Conservation (phyloP, 2,113 vertebrate genomes). For the Haliaeetus leucogaster region DNA sequence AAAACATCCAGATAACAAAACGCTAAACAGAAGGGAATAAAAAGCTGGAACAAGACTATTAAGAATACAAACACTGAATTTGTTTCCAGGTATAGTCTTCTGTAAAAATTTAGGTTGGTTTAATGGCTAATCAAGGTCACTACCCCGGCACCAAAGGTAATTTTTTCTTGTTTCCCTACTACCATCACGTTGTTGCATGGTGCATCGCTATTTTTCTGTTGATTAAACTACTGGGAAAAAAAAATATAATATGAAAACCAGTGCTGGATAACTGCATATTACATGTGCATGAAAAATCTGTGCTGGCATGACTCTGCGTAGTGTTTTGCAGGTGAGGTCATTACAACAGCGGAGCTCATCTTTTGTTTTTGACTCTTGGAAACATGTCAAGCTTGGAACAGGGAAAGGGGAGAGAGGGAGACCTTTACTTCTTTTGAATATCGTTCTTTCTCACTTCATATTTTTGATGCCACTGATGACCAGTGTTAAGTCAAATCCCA, state of each 20-base stretch:
- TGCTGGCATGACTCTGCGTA: not conserved
- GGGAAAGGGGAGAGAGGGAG: not conserved
- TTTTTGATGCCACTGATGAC: not conserved
- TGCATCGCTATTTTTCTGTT: not conserved
- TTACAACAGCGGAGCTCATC: not conserved
- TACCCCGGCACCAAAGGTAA: not conserved
- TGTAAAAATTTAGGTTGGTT: not conserved
- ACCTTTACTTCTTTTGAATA: not conserved
- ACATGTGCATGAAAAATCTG: not conserved
- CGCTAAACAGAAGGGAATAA: not conserved
- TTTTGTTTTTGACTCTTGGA: not conserved
- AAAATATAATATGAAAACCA: not conserved
- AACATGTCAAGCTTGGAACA: not conserved
- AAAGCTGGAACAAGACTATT: not conserved
- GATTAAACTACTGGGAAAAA: not conserved
- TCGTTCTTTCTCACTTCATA: not conserved
- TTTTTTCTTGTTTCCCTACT: not conserved
- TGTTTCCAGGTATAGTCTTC: not conserved
- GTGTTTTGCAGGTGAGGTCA: conserved; percentile 21
- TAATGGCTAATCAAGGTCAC: not conserved
- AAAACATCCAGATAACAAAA: not conserved
- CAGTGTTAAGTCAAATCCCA: not conserved
- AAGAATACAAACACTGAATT: not conserved
- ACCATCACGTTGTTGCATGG: too few species aligned
- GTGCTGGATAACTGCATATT: not conserved